These are phyloP conservation scores for Drosophila niveifrons DNA, from an alignment of 2,888 invertebrate species.

Conservation along the genomic window DNA sequence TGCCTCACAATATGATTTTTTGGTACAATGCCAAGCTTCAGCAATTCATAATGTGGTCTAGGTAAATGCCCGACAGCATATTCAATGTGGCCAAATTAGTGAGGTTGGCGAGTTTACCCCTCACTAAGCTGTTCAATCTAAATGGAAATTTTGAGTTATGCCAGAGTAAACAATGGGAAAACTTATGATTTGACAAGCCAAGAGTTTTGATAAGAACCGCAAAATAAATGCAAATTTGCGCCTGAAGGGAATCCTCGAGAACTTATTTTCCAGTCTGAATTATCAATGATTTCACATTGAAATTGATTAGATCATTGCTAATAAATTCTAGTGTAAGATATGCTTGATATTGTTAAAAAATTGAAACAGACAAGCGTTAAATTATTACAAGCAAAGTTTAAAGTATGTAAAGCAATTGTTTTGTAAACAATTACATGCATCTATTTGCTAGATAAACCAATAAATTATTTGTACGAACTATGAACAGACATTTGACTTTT, in stretches of 20 bases:
- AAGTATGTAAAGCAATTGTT: background rate
- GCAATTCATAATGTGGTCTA: conserved; percentile 29
- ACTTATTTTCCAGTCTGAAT: background rate
- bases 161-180: conserved; percentile 35
- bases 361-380: background rate
- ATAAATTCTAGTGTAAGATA: background rate
- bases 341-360: background rate
- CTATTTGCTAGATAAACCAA: background rate
- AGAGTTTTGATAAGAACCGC: background rate
- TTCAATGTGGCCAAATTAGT: conserved; percentile 56
- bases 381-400: no score
- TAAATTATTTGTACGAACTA: conserved; percentile 1
- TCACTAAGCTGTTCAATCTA: conserved; percentile 46
- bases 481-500: conserved; percentile 20
- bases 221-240: conserved; percentile 3
- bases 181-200: conserved; percentile 24
- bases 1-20: conserved; percentile 38
- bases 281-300: background rate
- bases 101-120: conserved; percentile 21
- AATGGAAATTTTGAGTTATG: conserved; percentile 60
- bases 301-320: background rate
- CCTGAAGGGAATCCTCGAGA: background rate
- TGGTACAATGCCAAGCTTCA: conserved; percentile 2
- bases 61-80: conserved; percentile 56
- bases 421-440: background rate